These are phyloP conservation scores for Axea sp. DNA, from an alignment of 2,888 invertebrate species.

Conservation along the genomic window DNA sequence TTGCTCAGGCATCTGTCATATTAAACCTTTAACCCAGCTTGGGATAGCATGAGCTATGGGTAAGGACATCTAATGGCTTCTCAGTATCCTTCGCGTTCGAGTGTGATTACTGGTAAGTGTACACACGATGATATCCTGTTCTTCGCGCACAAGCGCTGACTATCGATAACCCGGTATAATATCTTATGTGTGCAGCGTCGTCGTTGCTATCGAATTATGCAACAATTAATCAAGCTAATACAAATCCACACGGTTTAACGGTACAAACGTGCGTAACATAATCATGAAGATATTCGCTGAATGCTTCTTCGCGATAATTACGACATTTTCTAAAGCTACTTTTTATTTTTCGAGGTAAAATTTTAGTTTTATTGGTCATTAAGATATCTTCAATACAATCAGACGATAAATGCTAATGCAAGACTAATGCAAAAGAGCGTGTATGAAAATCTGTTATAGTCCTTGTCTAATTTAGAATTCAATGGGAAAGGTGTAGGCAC, in stretches of 20 bases:
- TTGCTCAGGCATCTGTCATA: conserved; percentile 58
- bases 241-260: conserved; percentile 35
- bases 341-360: no score
- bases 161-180: conserved; percentile 45
- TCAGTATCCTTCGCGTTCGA: conserved; percentile 52
- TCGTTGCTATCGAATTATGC: conserved; percentile 39
- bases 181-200: conserved; percentile 22
- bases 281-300: conserved; percentile 12
- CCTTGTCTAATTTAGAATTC: no score
- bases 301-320: background rate
- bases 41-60: conserved; percentile 29
- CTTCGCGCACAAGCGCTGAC: conserved; percentile 32
- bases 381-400: no score
- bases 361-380: background rate
- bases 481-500: no score
- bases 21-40: conserved; percentile 60
- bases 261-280: background rate
- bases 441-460: no score
- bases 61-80: conserved; percentile 55
- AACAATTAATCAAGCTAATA: conserved; percentile 49
- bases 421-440: no score
- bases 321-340: background rate
- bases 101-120: conserved; percentile 39
- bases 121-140: conserved; percentile 45
- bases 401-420: no score